Base-by-base conservation (phyloP, 2,888 invertebrate genomes). In the Apotomis turbidana region DNA sequence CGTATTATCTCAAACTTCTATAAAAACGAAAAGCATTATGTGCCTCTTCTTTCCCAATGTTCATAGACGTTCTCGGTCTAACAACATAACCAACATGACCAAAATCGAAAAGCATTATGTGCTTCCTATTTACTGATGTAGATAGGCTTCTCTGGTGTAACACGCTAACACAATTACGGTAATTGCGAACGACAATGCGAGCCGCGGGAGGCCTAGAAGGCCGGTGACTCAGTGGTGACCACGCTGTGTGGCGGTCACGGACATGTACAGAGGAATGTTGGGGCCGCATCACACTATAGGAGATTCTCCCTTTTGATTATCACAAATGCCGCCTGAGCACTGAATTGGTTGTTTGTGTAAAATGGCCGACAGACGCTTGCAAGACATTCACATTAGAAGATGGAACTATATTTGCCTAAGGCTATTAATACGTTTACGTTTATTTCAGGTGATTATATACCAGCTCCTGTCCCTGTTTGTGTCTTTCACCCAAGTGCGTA, bases 171-270 rank as follows among this genome's bases (percentile, higher is more conserved):
- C 71, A 71, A 71, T 71, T 71, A 66, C 60, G 4, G 49, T 66
- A 71, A 71, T 71, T 71, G 71, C 46, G 60, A 59, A 41, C 60
- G 52, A 71, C 71, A 71, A 71, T 66, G 71, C 15, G 61, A 38
- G 57, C 57, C 46, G 57, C 46, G 57, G 57, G 57, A 58, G 58
- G 63, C 54, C 63, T 49, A n/a, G 41, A 57, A 66, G 51, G 68
- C 52, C 59, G 59, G 60, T 71, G 71, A 71, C 60, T 59, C 68
- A 64, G 44, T 6, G 49, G 55, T 10, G 64, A 5, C 55, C 55
- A 27, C 55, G 5, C 63, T 13, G 46, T 44, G 46, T 15, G 46
- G 46, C 27, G 27, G 15, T 46, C 60, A 13, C 9, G 44, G 15
- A 61, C 27, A 27, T 27, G 27, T 27, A 27, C 27, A 27, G 27